Evolutionary conservation across 2,113 vertebrate genomes (phyloP).

Genomic region (Cyphomyrus plagiostoma): DNA sequence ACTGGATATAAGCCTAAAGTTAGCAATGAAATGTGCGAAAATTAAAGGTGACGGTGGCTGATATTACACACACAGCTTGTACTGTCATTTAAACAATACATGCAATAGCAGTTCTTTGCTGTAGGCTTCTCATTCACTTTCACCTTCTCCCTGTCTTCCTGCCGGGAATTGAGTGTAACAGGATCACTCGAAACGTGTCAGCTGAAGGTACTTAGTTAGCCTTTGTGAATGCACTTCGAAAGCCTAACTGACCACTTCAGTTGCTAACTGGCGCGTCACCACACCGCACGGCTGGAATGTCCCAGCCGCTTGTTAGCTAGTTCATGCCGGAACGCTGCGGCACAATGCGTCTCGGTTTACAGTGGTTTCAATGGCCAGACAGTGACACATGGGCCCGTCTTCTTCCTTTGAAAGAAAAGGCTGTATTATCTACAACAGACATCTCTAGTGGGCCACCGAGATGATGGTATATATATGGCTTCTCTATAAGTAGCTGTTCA

Average conservation of each 20-base stretch:
- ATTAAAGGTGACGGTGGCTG: background rate
- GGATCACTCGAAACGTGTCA: background rate
- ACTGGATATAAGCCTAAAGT: background rate
- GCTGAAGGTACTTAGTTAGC: slow-evolving; percentile 55
- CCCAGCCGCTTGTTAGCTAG: slow-evolving; percentile 48
- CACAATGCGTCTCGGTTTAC: background rate
- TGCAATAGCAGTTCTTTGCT: background rate
- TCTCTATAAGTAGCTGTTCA: background rate
- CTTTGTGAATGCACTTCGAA: slow-evolving; percentile 50
- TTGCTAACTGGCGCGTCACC: slow-evolving; percentile 59
- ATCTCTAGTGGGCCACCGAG: slow-evolving; percentile 8
- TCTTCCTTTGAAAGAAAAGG: background rate
- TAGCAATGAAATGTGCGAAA: background rate
- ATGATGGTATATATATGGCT: slow-evolving; percentile 1
- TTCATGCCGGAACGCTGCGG: slow-evolving; percentile 23
- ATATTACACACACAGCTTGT: background rate
- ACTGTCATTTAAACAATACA: background rate
- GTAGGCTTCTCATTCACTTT: background rate
- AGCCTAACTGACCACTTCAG: slow-evolving; percentile 43
- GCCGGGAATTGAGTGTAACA: background rate
- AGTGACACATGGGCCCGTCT: background rate
- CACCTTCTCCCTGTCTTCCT: background rate
- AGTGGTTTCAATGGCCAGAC: slow-evolving; percentile 2
- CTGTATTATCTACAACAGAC: slow-evolving; percentile 13
- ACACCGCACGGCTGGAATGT: slow-evolving; percentile 47